These are phyloP conservation scores for Lutjanus erythropterus DNA, from an alignment of 2,113 vertebrate genomes.

Conservation along the genomic window DNA sequence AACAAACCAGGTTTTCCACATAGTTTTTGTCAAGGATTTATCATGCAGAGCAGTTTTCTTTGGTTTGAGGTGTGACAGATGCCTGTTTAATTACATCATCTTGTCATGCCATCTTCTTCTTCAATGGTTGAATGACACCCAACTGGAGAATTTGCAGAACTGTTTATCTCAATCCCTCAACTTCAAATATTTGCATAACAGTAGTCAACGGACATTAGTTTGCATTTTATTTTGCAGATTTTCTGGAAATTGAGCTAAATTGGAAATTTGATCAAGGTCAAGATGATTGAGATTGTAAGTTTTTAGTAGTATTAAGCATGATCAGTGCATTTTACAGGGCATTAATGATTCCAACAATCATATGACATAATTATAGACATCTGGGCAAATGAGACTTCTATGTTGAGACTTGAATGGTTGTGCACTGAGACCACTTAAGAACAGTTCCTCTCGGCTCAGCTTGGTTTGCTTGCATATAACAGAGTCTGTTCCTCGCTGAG, in stretches of 20 bases:
- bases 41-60: background rate
- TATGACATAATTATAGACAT: background rate
- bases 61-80: background rate
- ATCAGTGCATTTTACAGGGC: background rate
- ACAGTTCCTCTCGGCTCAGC: background rate
- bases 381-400: background rate
- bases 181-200: background rate
- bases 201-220: background rate
- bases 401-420: background rate
- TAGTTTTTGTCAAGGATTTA: background rate
- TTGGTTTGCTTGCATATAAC: conserved; percentile 17
- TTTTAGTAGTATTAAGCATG: background rate
- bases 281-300: background rate
- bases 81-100: background rate
- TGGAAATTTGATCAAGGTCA: background rate
- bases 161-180: background rate
- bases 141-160: background rate
- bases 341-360: background rate
- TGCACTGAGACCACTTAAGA: background rate
- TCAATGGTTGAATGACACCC: background rate
- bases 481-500: conserved; percentile 36
- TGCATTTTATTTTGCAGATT: background rate
- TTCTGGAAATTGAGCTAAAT: background rate
- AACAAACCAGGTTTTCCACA: too few species aligned
- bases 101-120: background rate